These are phyloP conservation scores for Lithobius niger DNA, from an alignment of 1,140 invertebrate genomes.

Conservation along the genomic window DNA sequence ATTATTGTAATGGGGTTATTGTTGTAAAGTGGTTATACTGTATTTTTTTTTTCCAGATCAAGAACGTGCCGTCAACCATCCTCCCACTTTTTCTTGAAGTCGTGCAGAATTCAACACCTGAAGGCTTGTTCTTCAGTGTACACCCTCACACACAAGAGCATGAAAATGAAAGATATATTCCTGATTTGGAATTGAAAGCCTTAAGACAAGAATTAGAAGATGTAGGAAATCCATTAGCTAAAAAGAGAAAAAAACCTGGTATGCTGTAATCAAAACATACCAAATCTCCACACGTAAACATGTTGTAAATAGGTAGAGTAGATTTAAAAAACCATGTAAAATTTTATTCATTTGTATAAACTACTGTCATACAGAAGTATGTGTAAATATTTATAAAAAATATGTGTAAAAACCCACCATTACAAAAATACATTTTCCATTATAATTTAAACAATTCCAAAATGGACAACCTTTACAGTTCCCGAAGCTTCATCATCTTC, in stretches of 20 bases:
- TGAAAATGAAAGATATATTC: slow-evolving; percentile 55
- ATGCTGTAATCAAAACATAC: background rate
- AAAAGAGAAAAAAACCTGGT: no score
- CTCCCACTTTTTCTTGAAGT: slow-evolving; percentile 51
- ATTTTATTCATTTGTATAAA: no score
- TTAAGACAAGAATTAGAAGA: slow-evolving; percentile 45
- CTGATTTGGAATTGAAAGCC: slow-evolving; percentile 58
- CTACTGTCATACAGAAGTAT: no score
- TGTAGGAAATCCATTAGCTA: slow-evolving; percentile 10
- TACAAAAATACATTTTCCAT: slow-evolving; percentile 10
- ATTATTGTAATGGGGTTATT: no score
- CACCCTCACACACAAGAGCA: slow-evolving; percentile 40
- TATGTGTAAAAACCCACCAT: no score
- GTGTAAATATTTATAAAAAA: no score
- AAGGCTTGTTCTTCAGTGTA: no score
- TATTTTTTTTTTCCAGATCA: slow-evolving; percentile 41
- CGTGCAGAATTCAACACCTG: slow-evolving; percentile 52
- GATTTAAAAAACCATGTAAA: no score
- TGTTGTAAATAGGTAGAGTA: background rate
- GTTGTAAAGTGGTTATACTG: no score
- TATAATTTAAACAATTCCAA: slow-evolving; percentile 18
- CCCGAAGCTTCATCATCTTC: slow-evolving; percentile 18
- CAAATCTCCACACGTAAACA: background rate
- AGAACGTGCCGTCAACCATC: slow-evolving; percentile 39
- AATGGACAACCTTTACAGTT: slow-evolving; percentile 20